Conservation (phyloP, 2,113 vertebrate genomes). For the Neoarius graeffei region DNA sequence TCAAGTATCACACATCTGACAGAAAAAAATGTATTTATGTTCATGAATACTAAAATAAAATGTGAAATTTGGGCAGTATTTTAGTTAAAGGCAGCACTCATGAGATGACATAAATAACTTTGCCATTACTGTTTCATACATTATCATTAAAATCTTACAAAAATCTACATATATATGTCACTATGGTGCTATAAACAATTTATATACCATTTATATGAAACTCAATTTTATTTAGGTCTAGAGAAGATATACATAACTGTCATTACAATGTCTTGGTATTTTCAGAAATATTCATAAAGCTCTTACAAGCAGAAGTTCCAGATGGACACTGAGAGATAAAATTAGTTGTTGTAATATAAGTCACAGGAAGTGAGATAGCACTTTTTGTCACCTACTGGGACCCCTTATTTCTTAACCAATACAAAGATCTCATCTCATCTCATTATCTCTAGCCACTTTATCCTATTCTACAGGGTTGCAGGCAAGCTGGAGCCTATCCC, state of each 20-base stretch:
- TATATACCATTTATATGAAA: too few species aligned
- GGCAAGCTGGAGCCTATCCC: too few species aligned
- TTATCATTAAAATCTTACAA: neutral
- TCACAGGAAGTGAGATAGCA: neutral
- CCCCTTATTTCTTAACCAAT: neutral
- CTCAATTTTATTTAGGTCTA: too few species aligned
- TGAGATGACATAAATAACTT: neutral
- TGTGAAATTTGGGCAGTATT: neutral
- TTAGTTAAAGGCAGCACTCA: neutral
- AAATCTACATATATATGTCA: neutral
- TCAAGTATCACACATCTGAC: neutral
- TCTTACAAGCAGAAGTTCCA: neutral
- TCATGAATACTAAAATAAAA: neutral
- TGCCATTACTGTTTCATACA: neutral
- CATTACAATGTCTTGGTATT: too few species aligned
- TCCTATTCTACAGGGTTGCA: too few species aligned
- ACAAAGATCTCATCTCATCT: neutral
- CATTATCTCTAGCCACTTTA: too few species aligned
- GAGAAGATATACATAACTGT: too few species aligned
- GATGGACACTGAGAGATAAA: neutral
- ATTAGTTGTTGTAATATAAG: neutral
- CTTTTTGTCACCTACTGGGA: neutral
- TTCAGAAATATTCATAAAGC: neutral
- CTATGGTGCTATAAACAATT: too few species aligned
- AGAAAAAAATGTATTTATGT: neutral